Percentiles rank a stretch among this genome's conserved stretches.
Evolutionary conservation across 2,888 invertebrate genomes (phyloP).

Genomic region (Silvanus unidentatus): DNA sequence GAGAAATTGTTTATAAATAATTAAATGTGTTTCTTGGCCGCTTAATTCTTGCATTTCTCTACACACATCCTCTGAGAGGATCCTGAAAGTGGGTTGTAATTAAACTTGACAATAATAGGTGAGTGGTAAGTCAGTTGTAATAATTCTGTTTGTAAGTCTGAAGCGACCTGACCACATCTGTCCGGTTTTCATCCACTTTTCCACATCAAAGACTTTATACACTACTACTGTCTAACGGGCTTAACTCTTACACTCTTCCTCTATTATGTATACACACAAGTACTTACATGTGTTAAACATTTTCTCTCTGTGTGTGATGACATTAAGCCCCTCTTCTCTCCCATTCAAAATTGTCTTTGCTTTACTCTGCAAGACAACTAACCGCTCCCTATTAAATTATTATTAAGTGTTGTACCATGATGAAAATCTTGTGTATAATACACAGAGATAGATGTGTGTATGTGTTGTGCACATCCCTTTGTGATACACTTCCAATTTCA

Average conservation of each 20-base stretch:
- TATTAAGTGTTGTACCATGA: neutral
- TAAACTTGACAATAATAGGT: constrained; percentile 40
- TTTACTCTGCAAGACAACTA: neutral
- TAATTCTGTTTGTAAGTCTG: constrained; percentile 45
- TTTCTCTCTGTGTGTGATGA: neutral
- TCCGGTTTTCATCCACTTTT: constrained; percentile 37
- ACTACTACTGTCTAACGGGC: constrained; percentile 17
- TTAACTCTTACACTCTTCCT: constrained; percentile 15
- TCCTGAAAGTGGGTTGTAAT: constrained; percentile 18
- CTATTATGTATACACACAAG: neutral
- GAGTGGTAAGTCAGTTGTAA: constrained; percentile 43
- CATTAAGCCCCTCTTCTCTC: neutral
- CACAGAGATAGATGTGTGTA: no score
- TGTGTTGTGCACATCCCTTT: no score
- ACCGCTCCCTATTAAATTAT: neutral
- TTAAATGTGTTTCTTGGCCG: no score
- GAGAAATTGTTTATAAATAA: no score
- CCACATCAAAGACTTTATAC: constrained; percentile 34
- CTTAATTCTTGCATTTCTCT: no score
- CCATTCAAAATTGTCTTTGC: no score
- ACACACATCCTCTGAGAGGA: neutral
- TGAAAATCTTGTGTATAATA: no score
- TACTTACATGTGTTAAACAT: neutral
- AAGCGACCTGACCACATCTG: constrained; percentile 37
- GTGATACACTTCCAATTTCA: no score